Evolutionary conservation across 2,113 vertebrate species (phyloP), one percentile per base, ranked within the genome.

Genomic region (Aegotheles bennettii): DNA sequence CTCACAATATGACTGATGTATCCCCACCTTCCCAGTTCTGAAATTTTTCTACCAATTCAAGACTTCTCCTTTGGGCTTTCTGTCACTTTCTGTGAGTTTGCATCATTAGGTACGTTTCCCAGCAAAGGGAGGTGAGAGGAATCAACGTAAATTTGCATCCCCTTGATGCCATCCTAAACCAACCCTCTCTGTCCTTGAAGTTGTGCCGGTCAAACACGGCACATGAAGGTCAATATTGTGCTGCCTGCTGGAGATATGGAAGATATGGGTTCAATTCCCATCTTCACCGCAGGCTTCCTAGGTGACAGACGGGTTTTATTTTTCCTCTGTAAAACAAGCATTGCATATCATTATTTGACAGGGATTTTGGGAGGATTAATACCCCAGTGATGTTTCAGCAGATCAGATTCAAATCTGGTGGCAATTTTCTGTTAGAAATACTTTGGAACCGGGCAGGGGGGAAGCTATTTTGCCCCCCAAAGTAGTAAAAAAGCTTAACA

Each of bases 201-300:
- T 0, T 51, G 18, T 29, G 16, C 33, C 47, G 63, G 54, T 70
- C 35, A 86, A 11, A 36, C 29, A 64, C 33, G 15, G 9, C 19
- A 67, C 2, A 3, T 47, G 6, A 73, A 78, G 35, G 80, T 51
- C 38, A 85, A 23, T 0, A 0, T 11, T 16, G 16, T 9, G 15
- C 16, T 57, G 24, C 42, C 51, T 56, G 45, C 40, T 63, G 42
- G n/a, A n/a, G n/a, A 53, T 63, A 26, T 80, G 40, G 74, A 90
- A 77, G 35, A 48, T 59, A 5, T 16, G 60, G 18, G 42, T 70
- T 86, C 75, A 80, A 35, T 43, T 80, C 45, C 23, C 19, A 13
- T 18, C 15, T 71, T 76, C 24, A 35, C 8, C 29, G 54, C 26
- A 87, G 64, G 6, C 36, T 53, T 61, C 16, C 45, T 35, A 61